phyloP scores from a whole-genome alignment of 2,888 invertebrate species.

The Fissipunctia ypsillon region DNA sequence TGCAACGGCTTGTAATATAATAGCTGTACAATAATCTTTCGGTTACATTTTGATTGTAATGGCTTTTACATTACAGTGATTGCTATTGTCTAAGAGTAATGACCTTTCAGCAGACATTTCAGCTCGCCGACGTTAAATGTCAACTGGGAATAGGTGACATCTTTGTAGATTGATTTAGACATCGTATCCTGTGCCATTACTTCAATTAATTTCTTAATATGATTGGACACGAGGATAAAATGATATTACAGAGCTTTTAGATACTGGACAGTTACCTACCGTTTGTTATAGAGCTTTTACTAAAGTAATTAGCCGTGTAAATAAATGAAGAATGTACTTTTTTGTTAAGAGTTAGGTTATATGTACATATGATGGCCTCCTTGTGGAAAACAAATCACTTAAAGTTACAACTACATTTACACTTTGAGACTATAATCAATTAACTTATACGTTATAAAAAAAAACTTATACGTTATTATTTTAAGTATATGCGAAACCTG shows the following conservation, averaged over 20 bases:
- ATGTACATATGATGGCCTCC: too few relatives aligned
- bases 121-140: conserved; percentile 13
- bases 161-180: conserved; percentile 25
- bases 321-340: not conserved
- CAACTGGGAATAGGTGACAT: conserved; percentile 19
- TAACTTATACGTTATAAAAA: too few relatives aligned
- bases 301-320: not conserved
- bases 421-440: not conserved
- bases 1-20: not conserved
- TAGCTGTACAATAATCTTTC: not conserved
- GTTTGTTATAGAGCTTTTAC: not conserved
- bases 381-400: not conserved
- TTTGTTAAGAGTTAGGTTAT: not conserved
- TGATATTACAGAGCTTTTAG: conserved; percentile 18
- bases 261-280: not conserved
- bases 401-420: not conserved
- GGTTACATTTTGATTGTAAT: not conserved
- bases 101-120: conserved; percentile 9
- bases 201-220: conserved; percentile 28
- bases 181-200: conserved; percentile 25
- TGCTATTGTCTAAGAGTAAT: not conserved
- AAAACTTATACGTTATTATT: too few relatives aligned
- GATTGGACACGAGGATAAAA: conserved; percentile 25
- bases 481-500: too few relatives aligned
- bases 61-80: conserved; percentile 13